Evolutionary conservation across 2,888 invertebrate genomes (phyloP), one percentile per base, ranked within the genome.

Genomic region (Limnephilus lunatus): DNA sequence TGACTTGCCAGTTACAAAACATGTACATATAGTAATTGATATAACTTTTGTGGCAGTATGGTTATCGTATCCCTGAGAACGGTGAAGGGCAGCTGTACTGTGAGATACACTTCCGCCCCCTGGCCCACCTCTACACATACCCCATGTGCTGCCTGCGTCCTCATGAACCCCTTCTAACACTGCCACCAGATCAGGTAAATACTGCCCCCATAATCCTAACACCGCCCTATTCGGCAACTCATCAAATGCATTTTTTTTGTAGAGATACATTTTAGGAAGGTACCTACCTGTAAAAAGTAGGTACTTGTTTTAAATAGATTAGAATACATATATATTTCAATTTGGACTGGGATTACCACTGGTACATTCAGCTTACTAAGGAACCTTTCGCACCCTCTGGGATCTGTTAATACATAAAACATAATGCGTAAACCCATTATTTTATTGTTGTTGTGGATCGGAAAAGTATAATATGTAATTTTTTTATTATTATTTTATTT

Each of bases 31-130:
- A 19, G 53, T 15, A 5, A 19, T 15, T 25, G 25, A 68, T 68
- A 2, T 19, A 68, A 68, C 9, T 87, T 91, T 90, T 82, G 80
- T 85, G 94, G 94, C 86, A 95, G 95, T 94, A 95, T 89, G 95
- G 95, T 25, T 95, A 95, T 92, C 94, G 94, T 14, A 93, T 95
- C 83, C 95, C 95, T 19, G 94, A 94, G 92, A 93, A 83, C 32
- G 93, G 94, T 14, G 91, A 94, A 14, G 94, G 93, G 35, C 94
- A 94, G 89, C 91, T 94, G 30, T 95, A 94, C 89, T 95, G 94
- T 92, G 94, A 94, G 92, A 94, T 95, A 7, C 93, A 94, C 87
- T 95, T 95, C 92, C 94, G 94, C 7, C 92, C 94, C 39, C 92
- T 91, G 80, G 92, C 93, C 30, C 89, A 92, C 12, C 35, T 90